Percentiles rank a stretch among this genome's conserved stretches.
Evolutionary conservation across 2,888 invertebrate species (phyloP).

Genomic region (Synergus umbraculus): DNA sequence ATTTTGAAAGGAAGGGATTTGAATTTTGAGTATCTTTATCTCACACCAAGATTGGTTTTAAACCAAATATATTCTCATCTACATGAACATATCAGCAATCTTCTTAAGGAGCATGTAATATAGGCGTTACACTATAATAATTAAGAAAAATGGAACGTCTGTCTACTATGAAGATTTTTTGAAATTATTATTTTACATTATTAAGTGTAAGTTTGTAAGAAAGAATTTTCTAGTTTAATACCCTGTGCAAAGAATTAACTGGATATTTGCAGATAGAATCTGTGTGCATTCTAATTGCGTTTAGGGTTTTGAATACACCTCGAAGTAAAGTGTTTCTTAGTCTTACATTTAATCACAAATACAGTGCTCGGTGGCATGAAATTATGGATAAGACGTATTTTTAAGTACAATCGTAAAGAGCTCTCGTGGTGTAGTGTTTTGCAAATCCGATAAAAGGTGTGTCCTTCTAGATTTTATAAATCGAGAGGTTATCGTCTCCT

Average conservation of each 20-base stretch:
- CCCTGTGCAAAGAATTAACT: no score
- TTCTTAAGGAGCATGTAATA: background rate
- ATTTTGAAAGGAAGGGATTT: background rate
- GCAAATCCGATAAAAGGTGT: constrained; percentile 5
- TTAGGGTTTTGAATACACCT: background rate
- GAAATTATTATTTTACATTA: no score
- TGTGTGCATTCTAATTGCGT: no score
- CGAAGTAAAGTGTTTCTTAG: background rate
- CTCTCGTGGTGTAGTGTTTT: background rate
- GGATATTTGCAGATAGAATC: no score
- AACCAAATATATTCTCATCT: background rate
- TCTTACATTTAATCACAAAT: background rate
- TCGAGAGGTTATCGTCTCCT: background rate
- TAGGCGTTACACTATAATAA: no score
- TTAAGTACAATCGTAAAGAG: background rate
- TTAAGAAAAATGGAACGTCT: no score
- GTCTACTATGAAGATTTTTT: no score
- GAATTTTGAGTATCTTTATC: background rate
- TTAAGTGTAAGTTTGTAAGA: no score
- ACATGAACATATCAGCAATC: background rate
- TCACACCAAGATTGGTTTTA: background rate
- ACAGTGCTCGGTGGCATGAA: background rate
- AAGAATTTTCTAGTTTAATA: no score
- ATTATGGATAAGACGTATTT: background rate
- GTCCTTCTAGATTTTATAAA: constrained; percentile 2